Evolutionary conservation across 2,797 vertebrate species (phyloP).

Genomic region (Morelia viridis): DNA sequence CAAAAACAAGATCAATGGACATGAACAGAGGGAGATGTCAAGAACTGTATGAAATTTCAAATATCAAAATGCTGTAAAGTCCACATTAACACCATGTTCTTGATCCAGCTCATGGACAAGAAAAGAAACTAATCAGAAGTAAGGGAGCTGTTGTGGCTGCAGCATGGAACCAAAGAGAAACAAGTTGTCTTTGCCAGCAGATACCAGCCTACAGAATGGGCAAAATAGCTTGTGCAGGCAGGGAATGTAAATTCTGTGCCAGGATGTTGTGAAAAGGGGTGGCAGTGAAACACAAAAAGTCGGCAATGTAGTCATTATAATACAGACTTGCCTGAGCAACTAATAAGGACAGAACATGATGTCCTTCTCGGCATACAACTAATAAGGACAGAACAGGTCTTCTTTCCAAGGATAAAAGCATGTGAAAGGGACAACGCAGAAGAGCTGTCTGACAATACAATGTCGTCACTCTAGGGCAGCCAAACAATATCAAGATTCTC

Average conservation of each 20-base stretch:
- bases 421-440: neutral
- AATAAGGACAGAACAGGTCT: neutral
- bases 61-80: slow-evolving; percentile 18
- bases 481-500: neutral
- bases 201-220: neutral
- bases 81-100: neutral
- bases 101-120: neutral
- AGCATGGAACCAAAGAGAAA: neutral
- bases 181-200: neutral
- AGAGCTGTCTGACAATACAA: neutral
- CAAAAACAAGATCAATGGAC: neutral
- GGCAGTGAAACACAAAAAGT: neutral
- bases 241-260: neutral
- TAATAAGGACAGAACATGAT: neutral
- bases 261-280: neutral
- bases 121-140: neutral
- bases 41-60: neutral
- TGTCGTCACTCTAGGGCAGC: neutral
- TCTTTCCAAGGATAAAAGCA: neutral
- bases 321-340: too few species aligned
- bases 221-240: neutral
- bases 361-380: neutral
- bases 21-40: neutral
- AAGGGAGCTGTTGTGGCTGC: neutral
- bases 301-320: neutral